Evolutionary conservation across 2,888 invertebrate genomes (phyloP).

Genomic region (Crocallis elinguaria): DNA sequence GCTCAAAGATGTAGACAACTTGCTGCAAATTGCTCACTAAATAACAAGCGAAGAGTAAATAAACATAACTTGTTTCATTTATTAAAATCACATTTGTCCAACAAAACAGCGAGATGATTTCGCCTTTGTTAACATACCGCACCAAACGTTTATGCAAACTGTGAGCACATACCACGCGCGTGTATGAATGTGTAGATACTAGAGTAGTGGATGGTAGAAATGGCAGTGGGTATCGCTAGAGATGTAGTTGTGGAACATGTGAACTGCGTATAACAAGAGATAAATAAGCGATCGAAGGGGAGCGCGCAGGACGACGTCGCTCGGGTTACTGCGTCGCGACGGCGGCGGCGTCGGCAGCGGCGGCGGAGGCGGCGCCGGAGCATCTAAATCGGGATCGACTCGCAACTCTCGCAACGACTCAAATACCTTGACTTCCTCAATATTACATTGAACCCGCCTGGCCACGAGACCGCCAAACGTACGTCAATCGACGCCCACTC

Average conservation of each 20-base stretch:
- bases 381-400: constrained; percentile 84
- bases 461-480: constrained; percentile 76
- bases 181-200: constrained; percentile 32
- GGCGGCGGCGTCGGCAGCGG: constrained; percentile 71
- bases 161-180: constrained; percentile 36
- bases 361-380: constrained; percentile 80
- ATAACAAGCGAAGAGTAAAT: constrained; percentile 6
- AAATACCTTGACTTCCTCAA: constrained; percentile 86
- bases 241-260: constrained; percentile 57
- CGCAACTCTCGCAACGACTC: constrained; percentile 82
- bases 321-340: constrained; percentile 81
- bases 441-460: constrained; percentile 84
- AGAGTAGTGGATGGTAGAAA: constrained; percentile 23
- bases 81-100: constrained; percentile 29
- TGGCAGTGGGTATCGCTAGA: constrained; percentile 32
- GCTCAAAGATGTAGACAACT: constrained; percentile 39
- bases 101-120: constrained; percentile 29
- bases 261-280: constrained; percentile 45
- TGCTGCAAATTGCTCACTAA: constrained; percentile 3
- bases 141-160: constrained; percentile 36
- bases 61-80: constrained; percentile 20
- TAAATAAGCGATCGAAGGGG: constrained; percentile 63
- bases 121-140: constrained; percentile 32
- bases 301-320: constrained; percentile 78
- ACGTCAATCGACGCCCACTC: constrained; percentile 81